Evolutionary conservation across 2,888 invertebrate genomes (phyloP).

Genomic region (Periphyllus acericola): DNA sequence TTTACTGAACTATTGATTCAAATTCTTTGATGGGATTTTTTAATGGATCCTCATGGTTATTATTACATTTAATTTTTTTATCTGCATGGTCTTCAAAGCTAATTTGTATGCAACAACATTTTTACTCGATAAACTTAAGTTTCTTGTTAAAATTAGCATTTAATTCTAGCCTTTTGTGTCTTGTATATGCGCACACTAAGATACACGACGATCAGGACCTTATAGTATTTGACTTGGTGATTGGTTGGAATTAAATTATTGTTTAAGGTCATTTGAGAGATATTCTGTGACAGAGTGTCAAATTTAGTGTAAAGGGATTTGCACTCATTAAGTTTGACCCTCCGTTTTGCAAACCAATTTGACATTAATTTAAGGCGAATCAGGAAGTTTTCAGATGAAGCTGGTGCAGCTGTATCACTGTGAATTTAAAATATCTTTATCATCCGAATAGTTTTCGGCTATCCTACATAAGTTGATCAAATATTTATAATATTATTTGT

Average conservation of each 20-base stretch:
- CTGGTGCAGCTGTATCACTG: neutral
- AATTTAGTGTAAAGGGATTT: neutral
- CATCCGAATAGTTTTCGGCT: neutral
- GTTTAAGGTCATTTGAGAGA: neutral
- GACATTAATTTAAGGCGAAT: slow-evolving; percentile 13
- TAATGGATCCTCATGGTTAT: no score
- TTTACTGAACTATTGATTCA: no score
- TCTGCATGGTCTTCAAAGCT: no score
- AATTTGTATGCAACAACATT: no score
- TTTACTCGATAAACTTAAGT: no score
- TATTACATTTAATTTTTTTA: no score
- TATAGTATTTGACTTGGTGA: neutral
- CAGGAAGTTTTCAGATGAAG: neutral
- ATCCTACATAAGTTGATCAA: neutral
- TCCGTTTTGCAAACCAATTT: slow-evolving; percentile 11
- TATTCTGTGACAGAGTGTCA: neutral
- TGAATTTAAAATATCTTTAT: neutral
- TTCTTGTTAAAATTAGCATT: neutral
- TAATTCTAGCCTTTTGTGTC: neutral
- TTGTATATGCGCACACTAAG: neutral
- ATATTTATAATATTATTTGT: neutral
- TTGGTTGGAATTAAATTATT: slow-evolving; percentile 15
- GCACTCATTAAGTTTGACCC: slow-evolving; percentile 9
- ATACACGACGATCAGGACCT: neutral
- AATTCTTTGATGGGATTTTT: no score